phyloP scores from a whole-genome alignment of 1,140 invertebrate genomes.

The Brachionus koreanus region DNA sequence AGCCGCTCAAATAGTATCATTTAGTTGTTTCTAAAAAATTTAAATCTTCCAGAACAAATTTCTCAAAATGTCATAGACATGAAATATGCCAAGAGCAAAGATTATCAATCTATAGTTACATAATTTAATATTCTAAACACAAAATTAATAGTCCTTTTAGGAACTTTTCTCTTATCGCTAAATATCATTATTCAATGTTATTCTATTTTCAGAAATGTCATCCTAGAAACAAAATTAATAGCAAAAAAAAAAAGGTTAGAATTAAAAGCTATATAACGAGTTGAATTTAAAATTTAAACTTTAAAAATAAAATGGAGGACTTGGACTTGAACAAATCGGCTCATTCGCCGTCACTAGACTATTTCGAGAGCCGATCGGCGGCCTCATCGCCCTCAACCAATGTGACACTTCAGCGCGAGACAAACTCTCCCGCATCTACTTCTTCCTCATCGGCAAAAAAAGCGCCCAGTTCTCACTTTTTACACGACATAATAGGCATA shows the following conservation, averaged over 20 bases:
- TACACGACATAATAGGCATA: neutral
- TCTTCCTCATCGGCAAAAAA: neutral
- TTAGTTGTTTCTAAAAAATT: neutral
- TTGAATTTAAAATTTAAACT: neutral
- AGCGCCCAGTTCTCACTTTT: neutral
- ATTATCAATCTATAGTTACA: neutral
- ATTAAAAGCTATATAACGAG: neutral
- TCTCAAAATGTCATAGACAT: neutral
- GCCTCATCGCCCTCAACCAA: neutral
- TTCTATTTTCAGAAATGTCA: constrained; percentile 22
- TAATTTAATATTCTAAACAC: neutral
- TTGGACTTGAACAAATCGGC: neutral
- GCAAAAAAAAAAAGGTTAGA: neutral
- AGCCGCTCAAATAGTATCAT: constrained; percentile 18
- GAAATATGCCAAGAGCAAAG: constrained; percentile 22
- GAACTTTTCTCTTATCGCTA: neutral
- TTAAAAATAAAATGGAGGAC: neutral
- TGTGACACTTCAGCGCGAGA: neutral
- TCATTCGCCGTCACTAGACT: neutral
- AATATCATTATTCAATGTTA: constrained; percentile 28
- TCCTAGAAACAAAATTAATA: neutral
- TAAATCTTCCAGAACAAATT: constrained; percentile 29
- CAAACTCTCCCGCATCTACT: neutral
- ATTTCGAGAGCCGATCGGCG: neutral
- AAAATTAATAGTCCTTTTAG: constrained; percentile 38